Percentiles rank a stretch among this genome's conserved stretches.
Evolutionary conservation across 2,888 invertebrate genomes (phyloP).

Genomic region (Xestia xanthographa): DNA sequence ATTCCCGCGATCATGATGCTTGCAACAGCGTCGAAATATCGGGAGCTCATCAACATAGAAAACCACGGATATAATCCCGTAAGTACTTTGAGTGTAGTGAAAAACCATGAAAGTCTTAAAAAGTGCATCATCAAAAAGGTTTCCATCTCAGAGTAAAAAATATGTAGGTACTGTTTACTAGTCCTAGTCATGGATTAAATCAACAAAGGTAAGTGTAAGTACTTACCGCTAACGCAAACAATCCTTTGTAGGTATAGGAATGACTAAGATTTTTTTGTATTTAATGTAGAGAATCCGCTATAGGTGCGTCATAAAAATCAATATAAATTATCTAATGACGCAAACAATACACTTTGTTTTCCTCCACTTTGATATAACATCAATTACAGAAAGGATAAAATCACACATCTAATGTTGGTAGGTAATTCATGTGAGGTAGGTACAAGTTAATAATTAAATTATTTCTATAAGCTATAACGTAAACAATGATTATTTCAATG

Average conservation of each 20-base stretch:
- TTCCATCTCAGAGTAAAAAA: not conserved
- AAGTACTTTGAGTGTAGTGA: no score
- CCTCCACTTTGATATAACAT: not conserved
- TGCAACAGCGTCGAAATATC: no score
- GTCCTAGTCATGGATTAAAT: not conserved
- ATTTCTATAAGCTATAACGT: not conserved
- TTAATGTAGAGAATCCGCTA: not conserved
- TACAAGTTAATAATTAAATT: no score
- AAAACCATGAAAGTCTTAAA: no score
- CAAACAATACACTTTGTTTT: not conserved
- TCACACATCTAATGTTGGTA: not conserved
- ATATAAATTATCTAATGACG: not conserved
- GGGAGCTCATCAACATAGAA: no score
- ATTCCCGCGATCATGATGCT: no score
- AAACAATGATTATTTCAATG: not conserved
- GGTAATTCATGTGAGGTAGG: not conserved
- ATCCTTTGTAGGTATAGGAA: not conserved
- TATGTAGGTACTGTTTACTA: not conserved
- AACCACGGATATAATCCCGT: no score
- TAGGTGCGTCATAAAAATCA: not conserved
- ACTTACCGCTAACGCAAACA: constrained; percentile 10
- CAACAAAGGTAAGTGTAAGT: constrained; percentile 20
- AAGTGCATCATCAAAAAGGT: no score
- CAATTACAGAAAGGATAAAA: not conserved
- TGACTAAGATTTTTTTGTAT: not conserved